Base-by-base conservation (phyloP, 2,113 vertebrate genomes). In the Actenoides lindsayi region DNA sequence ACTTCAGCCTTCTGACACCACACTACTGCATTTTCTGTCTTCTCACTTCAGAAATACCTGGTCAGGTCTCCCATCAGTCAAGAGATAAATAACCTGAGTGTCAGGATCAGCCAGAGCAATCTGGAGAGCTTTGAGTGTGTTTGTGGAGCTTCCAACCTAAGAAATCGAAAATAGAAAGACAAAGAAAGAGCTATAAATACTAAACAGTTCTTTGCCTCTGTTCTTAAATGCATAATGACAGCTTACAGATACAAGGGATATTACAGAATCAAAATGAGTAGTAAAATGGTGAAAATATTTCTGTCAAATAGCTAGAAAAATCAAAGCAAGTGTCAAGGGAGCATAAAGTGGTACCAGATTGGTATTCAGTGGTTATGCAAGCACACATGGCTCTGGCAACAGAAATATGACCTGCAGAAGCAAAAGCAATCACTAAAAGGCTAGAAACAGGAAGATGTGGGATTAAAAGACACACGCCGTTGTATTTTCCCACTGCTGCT, bases 21-120 rank as follows among this genome's bases (percentile, higher is more conserved):
- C n/a, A 53, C 48, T 35, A 54, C 50, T 73, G 12, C 35, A 46
- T 67, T 95, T 84, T 95, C 63, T 91, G 4, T 78, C 74, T 67
- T 57, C 67, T 74, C 23, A 25, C 80, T 84, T 57, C 76, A 63
- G 65, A 94, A 95, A 39, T 98, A 99, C 98, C 98, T 99, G 98
- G 83, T 99, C 98, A 84, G 98, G 98, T 70, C 98, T 98, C 63
- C 98, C 98, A 83, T 98, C 98, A 28, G 98, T 98, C 93, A 99
- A 87, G 70, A 99, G 98, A 90, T 99, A 99, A 96, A 99, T 94
- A 64, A 95, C 98, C 80, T 98, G 94, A 83, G 97, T 98, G 62
- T 91, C 97, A 70, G 89, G 16, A 96, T 99, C 98, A 35, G 97
- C 94, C 75, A 98, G 90, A 86, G 98, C 98, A 93, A 98, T 88